A percentile compares a stretch with the other conserved stretches of the same genome.
These are phyloP conservation scores for Anisognathus igniventris DNA, from an alignment of 2,797 vertebrate genomes.

Conservation along the genomic window DNA sequence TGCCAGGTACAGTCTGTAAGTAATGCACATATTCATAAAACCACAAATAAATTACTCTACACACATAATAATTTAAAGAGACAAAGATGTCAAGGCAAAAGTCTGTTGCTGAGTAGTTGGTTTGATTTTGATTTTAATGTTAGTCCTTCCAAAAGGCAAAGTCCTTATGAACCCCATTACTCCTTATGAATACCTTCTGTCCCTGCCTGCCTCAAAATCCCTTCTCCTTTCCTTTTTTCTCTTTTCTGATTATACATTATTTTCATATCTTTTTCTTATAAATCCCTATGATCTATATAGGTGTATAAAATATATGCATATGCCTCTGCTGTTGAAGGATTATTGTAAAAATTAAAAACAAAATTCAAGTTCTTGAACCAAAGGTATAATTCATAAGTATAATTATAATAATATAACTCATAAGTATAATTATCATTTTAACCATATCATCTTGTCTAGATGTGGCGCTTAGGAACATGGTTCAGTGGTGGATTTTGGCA, in stretches of 20 bases:
- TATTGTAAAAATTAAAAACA: neutral
- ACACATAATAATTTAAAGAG: neutral
- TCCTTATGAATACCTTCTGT: neutral
- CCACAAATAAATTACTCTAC: neutral
- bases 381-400: neutral
- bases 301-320: neutral
- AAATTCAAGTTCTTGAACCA: neutral
- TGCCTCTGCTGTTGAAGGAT: neutral
- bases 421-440: neutral
- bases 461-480: neutral
- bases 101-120: neutral
- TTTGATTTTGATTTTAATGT: neutral
- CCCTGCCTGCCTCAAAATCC: neutral
- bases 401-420: neutral
- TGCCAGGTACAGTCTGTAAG: neutral
- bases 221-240: neutral
- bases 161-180: neutral
- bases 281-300: neutral
- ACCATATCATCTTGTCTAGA: neutral
- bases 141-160: neutral
- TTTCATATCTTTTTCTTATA: neutral
- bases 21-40: neutral
- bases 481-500: neutral
- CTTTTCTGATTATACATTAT: neutral
- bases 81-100: neutral